Evolutionary conservation across 2,113 vertebrate genomes (phyloP).

Genomic region (Myotis yumanensis): DNA sequence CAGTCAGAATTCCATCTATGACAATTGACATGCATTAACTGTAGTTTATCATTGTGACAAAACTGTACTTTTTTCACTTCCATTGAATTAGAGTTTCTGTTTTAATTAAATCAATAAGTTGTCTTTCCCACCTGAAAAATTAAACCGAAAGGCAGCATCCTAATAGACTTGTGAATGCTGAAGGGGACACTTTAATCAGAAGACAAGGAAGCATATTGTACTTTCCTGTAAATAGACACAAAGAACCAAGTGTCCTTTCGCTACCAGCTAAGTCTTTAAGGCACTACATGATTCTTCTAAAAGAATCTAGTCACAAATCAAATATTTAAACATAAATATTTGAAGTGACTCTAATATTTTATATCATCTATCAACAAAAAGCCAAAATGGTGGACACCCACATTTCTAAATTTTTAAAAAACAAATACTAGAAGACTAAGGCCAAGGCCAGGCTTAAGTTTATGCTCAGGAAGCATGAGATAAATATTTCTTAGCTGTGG

Average conservation of each 20-base stretch:
- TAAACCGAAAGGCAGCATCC: constrained; percentile 41
- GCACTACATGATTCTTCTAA: not conserved
- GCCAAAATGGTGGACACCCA: not conserved
- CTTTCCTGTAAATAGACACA: not conserved
- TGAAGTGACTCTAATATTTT: not conserved
- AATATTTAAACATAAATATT: not conserved
- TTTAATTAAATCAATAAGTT: constrained; percentile 61
- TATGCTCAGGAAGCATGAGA: not conserved
- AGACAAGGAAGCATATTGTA: not conserved
- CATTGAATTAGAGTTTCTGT: constrained; percentile 55
- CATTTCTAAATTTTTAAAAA: not conserved
- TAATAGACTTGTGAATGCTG: constrained; percentile 27
- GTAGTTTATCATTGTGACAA: not conserved
- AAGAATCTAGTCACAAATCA: not conserved
- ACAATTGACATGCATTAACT: not conserved
- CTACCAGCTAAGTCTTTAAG: not conserved
- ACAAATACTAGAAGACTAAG: not conserved
- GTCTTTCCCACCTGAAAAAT: constrained; percentile 37
- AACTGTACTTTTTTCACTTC: constrained; percentile 10
- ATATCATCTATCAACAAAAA: not conserved
- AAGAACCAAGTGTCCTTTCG: not conserved
- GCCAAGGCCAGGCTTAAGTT: not conserved
- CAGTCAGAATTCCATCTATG: not conserved
- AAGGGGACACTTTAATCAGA: constrained; percentile 32
- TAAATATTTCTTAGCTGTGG: not conserved